These are phyloP conservation scores for Plagiodera versicolora DNA, from an alignment of 2,888 invertebrate genomes.

Conservation along the genomic window DNA sequence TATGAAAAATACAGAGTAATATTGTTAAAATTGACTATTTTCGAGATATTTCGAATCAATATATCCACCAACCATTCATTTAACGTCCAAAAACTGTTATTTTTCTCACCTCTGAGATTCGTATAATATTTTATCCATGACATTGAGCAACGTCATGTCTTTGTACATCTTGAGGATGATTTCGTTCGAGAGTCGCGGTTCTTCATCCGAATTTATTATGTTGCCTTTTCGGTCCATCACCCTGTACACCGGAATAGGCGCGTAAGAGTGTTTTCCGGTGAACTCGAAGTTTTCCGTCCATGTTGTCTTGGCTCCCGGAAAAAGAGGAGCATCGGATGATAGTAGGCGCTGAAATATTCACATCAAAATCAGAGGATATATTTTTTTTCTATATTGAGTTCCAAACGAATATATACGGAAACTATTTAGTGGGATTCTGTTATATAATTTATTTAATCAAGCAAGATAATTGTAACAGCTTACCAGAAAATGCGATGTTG, in stretches of 20 bases:
- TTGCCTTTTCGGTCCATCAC: conserved; percentile 77
- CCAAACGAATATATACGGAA: no score
- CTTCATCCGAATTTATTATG: conserved; percentile 59
- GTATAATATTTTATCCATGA: conserved; percentile 95
- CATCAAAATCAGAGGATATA: no score
- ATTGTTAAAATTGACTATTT: no score
- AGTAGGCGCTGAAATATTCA: conserved; percentile 19
- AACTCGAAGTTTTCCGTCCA: conserved; percentile 66
- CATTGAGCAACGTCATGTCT: conserved; percentile 85
- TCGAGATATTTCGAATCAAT: no score
- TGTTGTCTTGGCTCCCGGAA: conserved; percentile 64
- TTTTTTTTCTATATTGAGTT: no score
- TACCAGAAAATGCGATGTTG: no score
- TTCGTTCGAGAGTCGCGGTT: conserved; percentile 70
- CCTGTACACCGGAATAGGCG: conserved; percentile 70
- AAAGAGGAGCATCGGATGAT: conserved; percentile 54
- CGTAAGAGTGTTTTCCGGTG: conserved; percentile 58
- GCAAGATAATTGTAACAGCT: no score
- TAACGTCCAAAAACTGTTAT: no score
- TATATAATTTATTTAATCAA: no score
- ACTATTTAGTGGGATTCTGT: no score
- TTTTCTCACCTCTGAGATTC: conserved; percentile 77
- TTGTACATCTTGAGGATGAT: conserved; percentile 86
- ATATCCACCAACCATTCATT: no score
- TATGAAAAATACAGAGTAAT: no score